Evolutionary conservation across 1,140 invertebrate species (phyloP), one percentile per base, ranked within the genome.

Genomic region (Lordiphosa clarofinis): DNA sequence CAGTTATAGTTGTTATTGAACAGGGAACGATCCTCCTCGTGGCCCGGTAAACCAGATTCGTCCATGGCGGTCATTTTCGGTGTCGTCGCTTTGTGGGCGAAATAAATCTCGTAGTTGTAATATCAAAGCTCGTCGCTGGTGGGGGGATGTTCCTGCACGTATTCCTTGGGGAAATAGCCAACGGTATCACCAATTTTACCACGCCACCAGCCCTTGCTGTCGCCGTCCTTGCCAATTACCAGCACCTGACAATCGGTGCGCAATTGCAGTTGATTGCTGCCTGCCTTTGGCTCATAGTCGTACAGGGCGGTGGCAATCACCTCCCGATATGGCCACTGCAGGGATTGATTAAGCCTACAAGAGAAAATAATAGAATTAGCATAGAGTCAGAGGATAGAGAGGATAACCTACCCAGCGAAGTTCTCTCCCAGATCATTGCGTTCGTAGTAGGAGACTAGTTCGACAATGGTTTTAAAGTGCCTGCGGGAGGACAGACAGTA

Each of bases 401-500:
- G n/a, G 3, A 4, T 1, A 0, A 7, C 60, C 87, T 88, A 94
- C 93, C 93, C 93, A n/a, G 94, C 94, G 90, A 98, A 99, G 89
- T 97, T 98, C 90, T 98, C 96, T 1, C 93, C 92, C 44, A 98
- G 90, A 86, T 95, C 96, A 56, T 94, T 94, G 44, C 94, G 92
- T 89, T 98, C 94, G 89, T 99, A 98, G 90, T 95, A 97, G 38
- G 94, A 93, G 42, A 98, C 93, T 19, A 98, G 91, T 88, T 98
- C 96, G 72, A 96, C 94, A 50, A 97, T 93, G 76, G 94, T 95
- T 78, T 94, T 94, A 87, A 99, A 99, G 88, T 94, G 97, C 46
- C 96, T 92, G n/a, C 95, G 94, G 84, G 96, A 94, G 10, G 96
- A 97, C 12, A 99, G 90, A 89, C 93, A 98, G 89, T 94, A 96